Evolutionary conservation across 2,888 invertebrate species (phyloP).

Genomic region (Heliconius erato): DNA sequence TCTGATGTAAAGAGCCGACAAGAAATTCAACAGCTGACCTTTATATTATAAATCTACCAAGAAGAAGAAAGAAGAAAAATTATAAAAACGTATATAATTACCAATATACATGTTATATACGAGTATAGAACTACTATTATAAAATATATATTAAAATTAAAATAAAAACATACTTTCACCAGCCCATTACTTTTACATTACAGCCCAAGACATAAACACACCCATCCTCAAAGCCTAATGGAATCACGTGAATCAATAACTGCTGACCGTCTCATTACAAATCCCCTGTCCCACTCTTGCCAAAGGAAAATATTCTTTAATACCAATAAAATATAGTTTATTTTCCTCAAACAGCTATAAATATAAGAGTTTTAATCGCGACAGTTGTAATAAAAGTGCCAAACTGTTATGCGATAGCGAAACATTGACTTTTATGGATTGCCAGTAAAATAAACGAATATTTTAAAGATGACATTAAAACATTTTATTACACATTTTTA

Average conservation of each 20-base stretch:
- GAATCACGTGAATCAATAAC: conserved; percentile 82
- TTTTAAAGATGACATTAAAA: conserved; percentile 35
- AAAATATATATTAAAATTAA: neutral
- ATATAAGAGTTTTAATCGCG: conserved; percentile 68
- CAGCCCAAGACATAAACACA: conserved; percentile 21
- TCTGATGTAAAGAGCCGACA: too few species aligned
- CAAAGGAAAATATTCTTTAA: conserved; percentile 41
- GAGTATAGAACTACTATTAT: neutral
- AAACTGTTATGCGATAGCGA: conserved; percentile 73
- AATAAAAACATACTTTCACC: neutral
- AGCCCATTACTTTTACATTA: conserved; percentile 36
- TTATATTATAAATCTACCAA: too few species aligned
- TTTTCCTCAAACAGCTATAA: conserved; percentile 47
- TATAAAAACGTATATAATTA: too few species aligned
- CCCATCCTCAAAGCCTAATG: conserved; percentile 63
- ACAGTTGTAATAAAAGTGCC: conserved; percentile 72
- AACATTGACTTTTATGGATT: conserved; percentile 75
- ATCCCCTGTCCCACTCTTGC: conserved; percentile 71
- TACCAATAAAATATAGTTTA: conserved; percentile 48
- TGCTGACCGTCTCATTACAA: conserved; percentile 83
- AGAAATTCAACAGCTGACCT: too few species aligned
- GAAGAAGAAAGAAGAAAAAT: too few species aligned
- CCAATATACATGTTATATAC: too few species aligned
- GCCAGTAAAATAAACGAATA: conserved; percentile 67
- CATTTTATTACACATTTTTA: conserved; percentile 6